Evolutionary conservation across 2,888 invertebrate genomes (phyloP), one percentile per base, ranked within the genome.

Genomic region (Pinctada fucata): DNA sequence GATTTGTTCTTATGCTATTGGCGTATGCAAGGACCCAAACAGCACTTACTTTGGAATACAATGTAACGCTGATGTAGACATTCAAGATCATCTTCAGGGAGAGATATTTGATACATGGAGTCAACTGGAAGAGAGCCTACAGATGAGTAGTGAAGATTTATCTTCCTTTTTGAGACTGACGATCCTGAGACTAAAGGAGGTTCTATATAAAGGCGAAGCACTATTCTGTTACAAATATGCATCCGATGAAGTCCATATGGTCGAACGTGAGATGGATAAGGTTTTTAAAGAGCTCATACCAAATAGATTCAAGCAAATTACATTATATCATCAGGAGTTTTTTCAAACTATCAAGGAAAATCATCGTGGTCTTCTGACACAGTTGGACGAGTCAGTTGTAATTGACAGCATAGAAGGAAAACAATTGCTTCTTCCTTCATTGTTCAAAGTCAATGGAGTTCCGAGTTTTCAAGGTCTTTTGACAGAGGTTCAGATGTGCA

Each of bases 371-470:
- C 31, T 63, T 51, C 8, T 16, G 3, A n/a, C 45, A 3, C 50
- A 52, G 48, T 5, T 76, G 8, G 45, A 70, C n/a, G 74, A 78
- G 65, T 3, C 51, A n/a, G 31, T 48, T 66, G 6, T 48, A 31
- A 47, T 64, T 47, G 65, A 50, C 3, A 48, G 13, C 69, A 47
- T 16, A 16, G 47, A 52, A 5, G 8, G 52, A 4, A 64, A 45
- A 52, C 8, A 16, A 4, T 52, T 72, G 3, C 47, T 49, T 48
- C 31, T 48, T 10, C 66, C 76, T 2, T 16, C 68, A 16, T 50
- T 84, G 16, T 83, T 82, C 48, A 75, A 83, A 45, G 31, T 75
- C 5, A 73, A 71, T 3, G 45, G 48, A 2, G 10, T 31, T 45
- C 63, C 80, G 70, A 71, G 72, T 5, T 70, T 64, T 3, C 72